Percentiles rank a stretch among this genome's conserved stretches.
Conservation (phyloP, 2,113 vertebrate species). For the Hyaena hyaena region DNA sequence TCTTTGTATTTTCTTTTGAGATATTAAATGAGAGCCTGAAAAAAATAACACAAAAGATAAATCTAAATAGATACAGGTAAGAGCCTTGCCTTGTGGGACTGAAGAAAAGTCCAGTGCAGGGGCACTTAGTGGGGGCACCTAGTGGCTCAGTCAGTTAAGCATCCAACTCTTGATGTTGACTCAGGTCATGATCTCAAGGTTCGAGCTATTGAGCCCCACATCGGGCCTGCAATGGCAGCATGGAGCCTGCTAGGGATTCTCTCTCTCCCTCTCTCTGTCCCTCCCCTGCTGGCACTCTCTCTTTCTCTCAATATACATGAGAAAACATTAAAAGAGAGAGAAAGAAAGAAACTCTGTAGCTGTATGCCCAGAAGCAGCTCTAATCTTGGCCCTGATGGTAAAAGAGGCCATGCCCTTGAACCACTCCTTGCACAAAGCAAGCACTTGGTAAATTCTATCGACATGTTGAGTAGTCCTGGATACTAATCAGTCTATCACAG, state of each 20-base stretch:
- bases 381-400: not conserved
- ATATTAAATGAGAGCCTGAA: not conserved
- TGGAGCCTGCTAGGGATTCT: too few species aligned
- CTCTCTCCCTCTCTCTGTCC: too few species aligned
- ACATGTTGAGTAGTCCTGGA: not conserved
- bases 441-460: not conserved
- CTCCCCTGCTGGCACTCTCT: too few species aligned
- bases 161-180: too few species aligned
- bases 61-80: not conserved
- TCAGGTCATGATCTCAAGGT: too few species aligned
- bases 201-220: too few species aligned
- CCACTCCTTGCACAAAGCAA: not conserved
- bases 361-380: not conserved
- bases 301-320: too few species aligned
- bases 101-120: not conserved
- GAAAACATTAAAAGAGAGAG: too few species aligned
- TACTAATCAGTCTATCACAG: not conserved
- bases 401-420: not conserved
- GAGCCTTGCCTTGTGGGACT: not conserved
- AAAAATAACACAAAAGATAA: not conserved
- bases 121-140: too few species aligned
- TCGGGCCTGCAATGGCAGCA: too few species aligned
- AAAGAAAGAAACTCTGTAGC: not conserved
- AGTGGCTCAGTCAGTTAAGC: too few species aligned
- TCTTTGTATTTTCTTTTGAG: not conserved